These are phyloP conservation scores for Cerastoderma edule DNA, from an alignment of 2,888 invertebrate species.

Conservation along the genomic window DNA sequence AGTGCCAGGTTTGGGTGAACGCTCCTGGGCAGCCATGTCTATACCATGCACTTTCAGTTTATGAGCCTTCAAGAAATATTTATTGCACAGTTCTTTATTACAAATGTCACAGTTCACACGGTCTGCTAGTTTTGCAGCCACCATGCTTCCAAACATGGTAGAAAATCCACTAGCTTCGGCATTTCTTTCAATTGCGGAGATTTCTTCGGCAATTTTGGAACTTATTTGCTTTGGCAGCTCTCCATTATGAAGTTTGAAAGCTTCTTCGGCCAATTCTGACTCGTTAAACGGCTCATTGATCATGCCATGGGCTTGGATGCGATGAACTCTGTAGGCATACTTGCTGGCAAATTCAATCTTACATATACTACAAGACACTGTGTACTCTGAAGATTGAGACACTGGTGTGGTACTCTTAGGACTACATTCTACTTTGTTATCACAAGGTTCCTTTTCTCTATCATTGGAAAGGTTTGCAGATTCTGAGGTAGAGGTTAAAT, in stretches of 20 bases:
- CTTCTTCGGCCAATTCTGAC: slow-evolving; percentile 65
- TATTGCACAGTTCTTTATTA: slow-evolving; percentile 99
- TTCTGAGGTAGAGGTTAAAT: slow-evolving; percentile 66
- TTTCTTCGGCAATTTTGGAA: slow-evolving; percentile 64
- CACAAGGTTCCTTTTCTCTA: slow-evolving; percentile 63
- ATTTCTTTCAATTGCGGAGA: slow-evolving; percentile 62
- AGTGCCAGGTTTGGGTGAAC: slow-evolving; percentile 57
- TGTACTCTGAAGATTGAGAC: slow-evolving; percentile 61
- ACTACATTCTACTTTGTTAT: slow-evolving; percentile 65
- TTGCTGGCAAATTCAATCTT: slow-evolving; percentile 95
- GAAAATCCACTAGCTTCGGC: slow-evolving; percentile 67
- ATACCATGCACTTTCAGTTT: slow-evolving; percentile 96
- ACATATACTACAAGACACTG: slow-evolving; percentile 78
- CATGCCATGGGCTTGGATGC: slow-evolving; percentile 80
- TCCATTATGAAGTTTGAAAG: slow-evolving; percentile 58
- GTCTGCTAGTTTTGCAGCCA: slow-evolving; percentile 83
- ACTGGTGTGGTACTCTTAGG: slow-evolving; percentile 67
- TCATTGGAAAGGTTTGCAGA: slow-evolving; percentile 52
- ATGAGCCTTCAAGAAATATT: slow-evolving; percentile 99
- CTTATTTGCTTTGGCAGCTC: slow-evolving; percentile 59
- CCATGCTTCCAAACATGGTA: slow-evolving; percentile 83
- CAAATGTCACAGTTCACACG: slow-evolving; percentile 93
- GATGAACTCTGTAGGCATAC: slow-evolving; percentile 86
- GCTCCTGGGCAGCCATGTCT: slow-evolving; percentile 66
- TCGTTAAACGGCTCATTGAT: slow-evolving; percentile 70